Conservation (phyloP, 2,888 invertebrate species). For the Euplagia quadripunctaria region DNA sequence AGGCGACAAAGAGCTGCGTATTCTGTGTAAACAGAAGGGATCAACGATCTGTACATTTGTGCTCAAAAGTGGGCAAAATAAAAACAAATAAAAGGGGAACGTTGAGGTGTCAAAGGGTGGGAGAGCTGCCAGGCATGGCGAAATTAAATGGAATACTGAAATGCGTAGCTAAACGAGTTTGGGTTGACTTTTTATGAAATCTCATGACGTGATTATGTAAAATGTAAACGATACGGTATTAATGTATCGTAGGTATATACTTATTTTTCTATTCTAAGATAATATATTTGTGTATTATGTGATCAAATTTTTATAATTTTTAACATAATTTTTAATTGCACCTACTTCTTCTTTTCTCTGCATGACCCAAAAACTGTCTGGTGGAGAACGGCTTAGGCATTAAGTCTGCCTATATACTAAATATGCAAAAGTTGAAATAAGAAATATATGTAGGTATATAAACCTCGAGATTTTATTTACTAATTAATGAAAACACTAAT, state of each 20-base stretch:
- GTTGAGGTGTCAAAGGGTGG: slow-evolving; percentile 21
- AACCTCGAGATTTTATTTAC: too few relatives aligned
- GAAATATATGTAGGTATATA: too few relatives aligned
- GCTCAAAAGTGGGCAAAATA: slow-evolving; percentile 13
- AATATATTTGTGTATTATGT: too few relatives aligned
- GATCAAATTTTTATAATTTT: too few relatives aligned
- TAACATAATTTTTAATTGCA: too few relatives aligned
- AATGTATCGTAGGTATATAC: too few relatives aligned
- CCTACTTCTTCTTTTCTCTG: too few relatives aligned
- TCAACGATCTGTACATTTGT: slow-evolving; percentile 8
- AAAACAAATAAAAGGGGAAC: slow-evolving; percentile 29
- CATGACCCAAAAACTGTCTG: too few relatives aligned
- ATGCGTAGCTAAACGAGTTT: slow-evolving; percentile 9
- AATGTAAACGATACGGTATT: neutral
- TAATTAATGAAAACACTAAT: too few relatives aligned
- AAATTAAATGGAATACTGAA: slow-evolving; percentile 35
- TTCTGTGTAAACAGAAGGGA: slow-evolving; percentile 4
- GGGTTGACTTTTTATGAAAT: slow-evolving; percentile 7
- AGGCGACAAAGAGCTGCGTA: neutral
- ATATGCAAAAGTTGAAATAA: too few relatives aligned
- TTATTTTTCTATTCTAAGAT: neutral
- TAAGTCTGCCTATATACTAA: too few relatives aligned
- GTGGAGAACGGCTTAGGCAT: too few relatives aligned
- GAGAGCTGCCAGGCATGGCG: neutral
- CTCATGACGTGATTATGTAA: slow-evolving; percentile 1